Conservation (phyloP, 2,113 vertebrate genomes). For the Polyodon spathula region DNA sequence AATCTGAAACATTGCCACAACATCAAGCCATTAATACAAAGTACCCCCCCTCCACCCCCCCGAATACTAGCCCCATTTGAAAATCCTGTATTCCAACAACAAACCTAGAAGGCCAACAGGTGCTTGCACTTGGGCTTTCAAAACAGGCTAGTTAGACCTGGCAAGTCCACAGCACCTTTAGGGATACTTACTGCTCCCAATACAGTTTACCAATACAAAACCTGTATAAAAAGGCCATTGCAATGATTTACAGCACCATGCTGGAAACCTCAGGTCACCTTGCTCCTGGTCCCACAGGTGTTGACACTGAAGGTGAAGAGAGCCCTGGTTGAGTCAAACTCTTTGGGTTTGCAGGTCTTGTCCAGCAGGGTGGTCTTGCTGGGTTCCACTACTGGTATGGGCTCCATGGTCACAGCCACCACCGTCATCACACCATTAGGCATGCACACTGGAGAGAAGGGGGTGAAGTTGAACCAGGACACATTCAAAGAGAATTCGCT, state of each 20-base stretch:
- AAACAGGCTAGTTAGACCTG: too few relatives aligned
- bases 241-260: conserved; percentile 13
- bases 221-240: background rate
- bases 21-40: too few relatives aligned
- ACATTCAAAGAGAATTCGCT: too few relatives aligned
- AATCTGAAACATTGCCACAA: conserved; percentile 27
- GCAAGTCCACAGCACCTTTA: too few relatives aligned
- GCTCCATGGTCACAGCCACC: conserved; percentile 32
- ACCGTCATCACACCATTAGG: conserved; percentile 45
- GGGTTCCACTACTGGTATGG: conserved; percentile 19
- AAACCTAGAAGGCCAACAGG: too few relatives aligned
- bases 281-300: conserved; percentile 43
- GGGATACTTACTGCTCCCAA: too few relatives aligned
- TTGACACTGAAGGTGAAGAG: conserved; percentile 38
- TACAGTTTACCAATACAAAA: too few relatives aligned
- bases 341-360: conserved; percentile 37
- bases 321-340: conserved; percentile 25
- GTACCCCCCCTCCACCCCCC: too few relatives aligned
- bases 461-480: background rate
- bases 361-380: conserved; percentile 29
- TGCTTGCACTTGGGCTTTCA: too few relatives aligned
- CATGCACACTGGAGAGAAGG: conserved; percentile 44
- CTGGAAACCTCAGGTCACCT: conserved; percentile 15
- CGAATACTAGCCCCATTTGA: too few relatives aligned
- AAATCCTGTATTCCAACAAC: too few relatives aligned